Base-by-base conservation (phyloP, 2,113 vertebrate genomes). In the Anoura caudifer region DNA sequence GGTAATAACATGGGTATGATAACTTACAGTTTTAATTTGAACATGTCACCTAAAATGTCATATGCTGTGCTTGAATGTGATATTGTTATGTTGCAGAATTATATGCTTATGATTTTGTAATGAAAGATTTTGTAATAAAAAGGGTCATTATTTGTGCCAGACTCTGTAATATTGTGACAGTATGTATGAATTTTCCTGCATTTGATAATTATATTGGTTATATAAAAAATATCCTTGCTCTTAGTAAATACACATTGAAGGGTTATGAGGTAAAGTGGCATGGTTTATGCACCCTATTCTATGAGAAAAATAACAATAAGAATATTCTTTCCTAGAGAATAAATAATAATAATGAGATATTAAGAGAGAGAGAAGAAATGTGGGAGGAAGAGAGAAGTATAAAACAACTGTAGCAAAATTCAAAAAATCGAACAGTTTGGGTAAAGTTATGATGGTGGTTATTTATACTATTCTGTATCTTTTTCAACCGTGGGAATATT, bases 181-280 rank as follows among this genome's bases (percentile, higher is more conserved):
- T 50, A 77, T n/a, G n/a, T n/a, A n/a, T 38, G n/a, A 84, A 22
- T 88, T 85, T 93, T 85, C 36, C 95, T 95, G 36, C 91, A 95
- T 59, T 91, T 82, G 45, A 72, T 86, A 67, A 90, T 77, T 92
- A 41, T 77, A 79, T 61, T 73, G 33, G 5, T 89, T 87, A 87
- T 72, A 26, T 81, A 87, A 75, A 82, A 94, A 91, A 85, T 76
- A 81, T 47, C 12, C 17, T 95, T 81, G 7, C 47, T 83, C 17
- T 72, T 91, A 85, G 77, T 56, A 94, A 91, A 86, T 31, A 63
- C 4, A 70, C 43, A 56, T n/a, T 95, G 7, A 97, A 24, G 17
- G 54, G 19, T 82, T 56, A 33, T 36, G 41, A 65, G 38, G 36
- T 75, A 38, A 50, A 80, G 5, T 83, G 54, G 28, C 5, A 43